phyloP scores from a whole-genome alignment of 2,113 vertebrate species.

The Calcarius ornatus region DNA sequence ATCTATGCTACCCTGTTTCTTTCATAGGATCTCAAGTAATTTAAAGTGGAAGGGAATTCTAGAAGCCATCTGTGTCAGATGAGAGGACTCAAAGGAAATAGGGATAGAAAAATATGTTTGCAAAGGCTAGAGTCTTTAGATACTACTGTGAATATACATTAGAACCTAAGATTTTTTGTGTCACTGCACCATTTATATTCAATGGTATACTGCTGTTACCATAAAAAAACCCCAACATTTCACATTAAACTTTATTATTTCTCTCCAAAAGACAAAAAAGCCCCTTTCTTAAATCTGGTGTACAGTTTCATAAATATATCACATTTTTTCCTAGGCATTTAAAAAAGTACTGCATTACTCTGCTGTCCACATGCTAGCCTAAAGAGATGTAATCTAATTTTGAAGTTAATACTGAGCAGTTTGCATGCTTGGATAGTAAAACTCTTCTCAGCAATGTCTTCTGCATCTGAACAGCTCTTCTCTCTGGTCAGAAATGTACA shows the following conservation, averaged over 20 bases:
- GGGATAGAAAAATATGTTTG: background rate
- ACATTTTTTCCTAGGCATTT: background rate
- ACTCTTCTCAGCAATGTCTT: background rate
- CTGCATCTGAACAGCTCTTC: background rate
- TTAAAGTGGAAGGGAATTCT: background rate
- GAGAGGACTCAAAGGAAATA: background rate
- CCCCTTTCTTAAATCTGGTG: background rate
- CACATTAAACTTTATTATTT: background rate
- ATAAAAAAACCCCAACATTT: background rate
- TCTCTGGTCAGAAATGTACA: background rate
- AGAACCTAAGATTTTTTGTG: background rate
- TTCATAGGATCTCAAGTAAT: background rate
- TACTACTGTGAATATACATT: background rate
- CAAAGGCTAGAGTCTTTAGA: background rate
- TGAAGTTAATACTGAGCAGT: background rate
- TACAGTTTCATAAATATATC: background rate
- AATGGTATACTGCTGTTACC: background rate
- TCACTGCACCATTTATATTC: background rate
- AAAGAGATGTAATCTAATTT: background rate
- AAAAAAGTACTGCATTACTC: background rate
- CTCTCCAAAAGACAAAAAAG: background rate
- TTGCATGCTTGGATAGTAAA: background rate
- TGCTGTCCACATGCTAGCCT: background rate
- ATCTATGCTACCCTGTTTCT: background rate
- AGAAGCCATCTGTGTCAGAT: background rate